These are phyloP conservation scores for Cephalopholis sonnerati DNA, from an alignment of 2,113 vertebrate species.

Conservation along the genomic window DNA sequence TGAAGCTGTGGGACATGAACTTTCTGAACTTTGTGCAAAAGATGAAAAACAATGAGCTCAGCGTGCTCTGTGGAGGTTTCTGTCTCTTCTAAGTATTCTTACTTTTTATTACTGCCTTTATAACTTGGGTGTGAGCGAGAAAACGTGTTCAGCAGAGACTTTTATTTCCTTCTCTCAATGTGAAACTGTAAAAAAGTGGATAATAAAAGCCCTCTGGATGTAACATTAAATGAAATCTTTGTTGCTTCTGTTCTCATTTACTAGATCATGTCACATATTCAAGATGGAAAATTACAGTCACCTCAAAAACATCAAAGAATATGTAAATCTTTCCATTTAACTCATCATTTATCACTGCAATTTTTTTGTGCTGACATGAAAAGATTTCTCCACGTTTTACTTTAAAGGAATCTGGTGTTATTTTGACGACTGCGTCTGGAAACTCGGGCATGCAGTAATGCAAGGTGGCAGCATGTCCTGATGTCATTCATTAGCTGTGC, in stretches of 20 bases:
- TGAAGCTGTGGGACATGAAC: slow-evolving; percentile 56
- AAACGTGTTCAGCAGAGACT: slow-evolving; percentile 20
- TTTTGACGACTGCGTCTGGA: slow-evolving; percentile 34
- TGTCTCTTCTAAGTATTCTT: slow-evolving; percentile 18
- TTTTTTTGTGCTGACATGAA: not conserved
- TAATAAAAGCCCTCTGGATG: slow-evolving; percentile 2
- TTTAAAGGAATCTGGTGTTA: slow-evolving; percentile 23
- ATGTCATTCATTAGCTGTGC: slow-evolving; percentile 66
- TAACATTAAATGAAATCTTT: slow-evolving; percentile 7
- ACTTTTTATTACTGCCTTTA: slow-evolving; percentile 46
- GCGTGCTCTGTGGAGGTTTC: slow-evolving; percentile 49
- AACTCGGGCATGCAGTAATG: slow-evolving; percentile 44
- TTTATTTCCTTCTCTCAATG: slow-evolving; percentile 19
- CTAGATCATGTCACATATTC: slow-evolving; percentile 13
- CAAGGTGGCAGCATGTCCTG: slow-evolving; percentile 49
- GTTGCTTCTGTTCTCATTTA: slow-evolving; percentile 33
- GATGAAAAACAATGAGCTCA: slow-evolving; percentile 65
- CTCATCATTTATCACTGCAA: not conserved
- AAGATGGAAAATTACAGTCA: slow-evolving; percentile 8
- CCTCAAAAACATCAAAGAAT: slow-evolving; percentile 21
- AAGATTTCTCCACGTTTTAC: slow-evolving; percentile 6
- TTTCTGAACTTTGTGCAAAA: slow-evolving; percentile 52
- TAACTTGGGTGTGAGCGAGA: slow-evolving; percentile 30
- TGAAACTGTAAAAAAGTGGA: slow-evolving; percentile 10
- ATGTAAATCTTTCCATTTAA: not conserved